Percentiles rank a stretch among this genome's conserved stretches.
Evolutionary conservation across 2,797 vertebrate genomes (phyloP).

Genomic region (Apodemus agrarius): DNA sequence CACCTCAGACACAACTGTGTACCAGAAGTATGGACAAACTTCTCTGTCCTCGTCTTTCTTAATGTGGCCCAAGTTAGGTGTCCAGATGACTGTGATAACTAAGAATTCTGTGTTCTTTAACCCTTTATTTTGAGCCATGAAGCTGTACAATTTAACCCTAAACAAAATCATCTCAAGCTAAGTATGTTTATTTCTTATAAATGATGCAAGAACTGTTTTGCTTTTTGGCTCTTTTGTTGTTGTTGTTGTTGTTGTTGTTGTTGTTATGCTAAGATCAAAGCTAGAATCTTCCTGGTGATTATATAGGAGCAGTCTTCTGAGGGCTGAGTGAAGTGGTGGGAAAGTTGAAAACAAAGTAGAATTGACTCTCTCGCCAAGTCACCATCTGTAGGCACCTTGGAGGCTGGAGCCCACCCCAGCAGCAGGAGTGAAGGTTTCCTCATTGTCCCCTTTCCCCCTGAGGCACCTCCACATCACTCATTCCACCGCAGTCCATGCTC

Average conservation of each 20-base stretch:
- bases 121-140: slow-evolving; percentile 24
- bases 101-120: slow-evolving; percentile 53
- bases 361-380: not conserved
- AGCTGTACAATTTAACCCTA: not conserved
- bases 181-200: slow-evolving; percentile 20
- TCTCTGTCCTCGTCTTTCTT: slow-evolving; percentile 49
- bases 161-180: slow-evolving; percentile 22
- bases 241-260: too few species aligned
- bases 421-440: not conserved
- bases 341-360: not conserved
- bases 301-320: not conserved
- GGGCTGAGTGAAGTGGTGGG: not conserved
- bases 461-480: not conserved
- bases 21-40: not conserved
- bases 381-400: not conserved
- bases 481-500: too few species aligned
- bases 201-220: not conserved
- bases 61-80: slow-evolving; percentile 29
- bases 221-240: too few species aligned
- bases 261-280: slow-evolving; percentile 39
- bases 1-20: not conserved
- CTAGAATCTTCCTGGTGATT: not conserved
- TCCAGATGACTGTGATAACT: slow-evolving; percentile 35
- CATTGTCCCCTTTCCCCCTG: not conserved
- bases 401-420: not conserved